Conservation (phyloP, 2,797 vertebrate genomes). For the Scleropages formosus region DNA sequence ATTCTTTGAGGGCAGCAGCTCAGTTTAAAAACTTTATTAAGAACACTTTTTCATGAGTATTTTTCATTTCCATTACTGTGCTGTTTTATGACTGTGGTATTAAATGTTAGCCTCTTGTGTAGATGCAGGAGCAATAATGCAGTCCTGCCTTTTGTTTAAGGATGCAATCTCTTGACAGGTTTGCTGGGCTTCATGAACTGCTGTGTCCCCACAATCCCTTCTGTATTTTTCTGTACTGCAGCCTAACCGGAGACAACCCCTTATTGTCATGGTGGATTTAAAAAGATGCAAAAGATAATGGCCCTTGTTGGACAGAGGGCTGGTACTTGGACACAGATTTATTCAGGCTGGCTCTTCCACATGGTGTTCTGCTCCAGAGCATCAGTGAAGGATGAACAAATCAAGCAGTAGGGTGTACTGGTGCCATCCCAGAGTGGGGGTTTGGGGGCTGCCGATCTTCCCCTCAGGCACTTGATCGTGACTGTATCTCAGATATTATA, state of each 20-base stretch:
- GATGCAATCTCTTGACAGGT: too few relatives aligned
- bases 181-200: neutral
- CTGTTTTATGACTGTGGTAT: neutral
- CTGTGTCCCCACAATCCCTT: neutral
- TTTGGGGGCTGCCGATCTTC: neutral
- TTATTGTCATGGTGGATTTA: constrained; percentile 2
- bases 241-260: neutral
- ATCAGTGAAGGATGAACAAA: too few relatives aligned
- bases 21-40: neutral
- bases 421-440: neutral
- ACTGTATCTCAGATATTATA: neutral
- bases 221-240: neutral
- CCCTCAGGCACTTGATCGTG: neutral
- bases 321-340: neutral
- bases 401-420: too few relatives aligned
- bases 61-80: neutral
- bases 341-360: neutral
- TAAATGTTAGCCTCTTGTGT: neutral
- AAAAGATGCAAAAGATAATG: constrained; percentile 6
- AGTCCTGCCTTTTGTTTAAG: neutral
- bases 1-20: neutral
- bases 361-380: neutral
- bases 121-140: neutral
- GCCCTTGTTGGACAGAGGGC: neutral
- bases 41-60: neutral